phyloP scores from a whole-genome alignment of 2,888 invertebrate genomes.

The Acanthosepion pharaonis region DNA sequence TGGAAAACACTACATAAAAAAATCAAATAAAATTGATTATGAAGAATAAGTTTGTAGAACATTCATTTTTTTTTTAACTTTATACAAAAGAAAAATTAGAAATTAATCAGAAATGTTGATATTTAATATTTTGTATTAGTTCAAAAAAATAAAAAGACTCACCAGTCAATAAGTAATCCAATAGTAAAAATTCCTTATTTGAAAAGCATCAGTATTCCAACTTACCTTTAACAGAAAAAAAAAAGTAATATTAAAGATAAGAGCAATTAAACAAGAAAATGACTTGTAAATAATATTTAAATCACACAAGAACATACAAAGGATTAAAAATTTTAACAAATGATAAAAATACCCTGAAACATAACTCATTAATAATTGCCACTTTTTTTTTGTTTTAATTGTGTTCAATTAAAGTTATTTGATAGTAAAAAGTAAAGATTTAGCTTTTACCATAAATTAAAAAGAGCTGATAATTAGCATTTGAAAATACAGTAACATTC shows the following conservation, averaged over 20 bases:
- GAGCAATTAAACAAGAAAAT: background rate
- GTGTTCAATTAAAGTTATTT: too few relatives aligned
- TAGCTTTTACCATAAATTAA: too few relatives aligned
- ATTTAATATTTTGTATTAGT: background rate
- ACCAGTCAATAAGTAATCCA: background rate
- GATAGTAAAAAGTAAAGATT: too few relatives aligned
- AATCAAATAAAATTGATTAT: background rate
- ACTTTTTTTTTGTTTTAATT: too few relatives aligned
- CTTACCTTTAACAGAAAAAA: background rate
- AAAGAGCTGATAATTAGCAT: too few relatives aligned
- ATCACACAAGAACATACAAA: background rate
- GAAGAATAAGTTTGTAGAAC: background rate
- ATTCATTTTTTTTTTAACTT: background rate
- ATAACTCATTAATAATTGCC: too few relatives aligned
- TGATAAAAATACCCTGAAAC: background rate
- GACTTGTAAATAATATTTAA: background rate
- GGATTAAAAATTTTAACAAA: background rate
- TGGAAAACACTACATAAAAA: background rate
- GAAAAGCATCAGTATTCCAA: background rate
- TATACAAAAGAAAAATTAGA: background rate
- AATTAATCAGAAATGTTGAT: background rate
- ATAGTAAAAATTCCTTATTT: background rate
- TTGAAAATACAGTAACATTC: too few relatives aligned
- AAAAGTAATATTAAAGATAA: background rate
- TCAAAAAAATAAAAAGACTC: background rate